Evolutionary conservation across 1,140 invertebrate genomes (phyloP).

Genomic region (Hormaphis cornu): DNA sequence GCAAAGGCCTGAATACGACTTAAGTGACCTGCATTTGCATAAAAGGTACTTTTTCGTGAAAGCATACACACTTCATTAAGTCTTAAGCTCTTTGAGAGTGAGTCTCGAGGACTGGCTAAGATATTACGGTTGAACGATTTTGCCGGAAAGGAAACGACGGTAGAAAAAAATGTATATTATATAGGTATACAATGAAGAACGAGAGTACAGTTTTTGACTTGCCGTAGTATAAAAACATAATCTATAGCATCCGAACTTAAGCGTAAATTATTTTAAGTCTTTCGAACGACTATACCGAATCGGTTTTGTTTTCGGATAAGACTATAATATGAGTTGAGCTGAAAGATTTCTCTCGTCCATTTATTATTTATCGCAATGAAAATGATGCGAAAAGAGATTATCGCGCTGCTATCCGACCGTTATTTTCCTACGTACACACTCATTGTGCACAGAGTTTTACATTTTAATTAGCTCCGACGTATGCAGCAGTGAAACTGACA

Average conservation of each 20-base stretch:
- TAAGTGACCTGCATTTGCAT: slow-evolving; percentile 4
- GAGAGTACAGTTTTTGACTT: neutral
- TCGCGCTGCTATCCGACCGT: too few species aligned
- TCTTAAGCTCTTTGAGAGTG: slow-evolving; percentile 5
- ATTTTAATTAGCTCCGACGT: neutral
- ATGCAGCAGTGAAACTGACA: neutral
- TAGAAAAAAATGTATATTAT: slow-evolving; percentile 12
- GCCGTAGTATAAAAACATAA: neutral
- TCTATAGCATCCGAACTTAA: neutral
- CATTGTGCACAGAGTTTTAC: too few species aligned
- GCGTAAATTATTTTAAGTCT: neutral
- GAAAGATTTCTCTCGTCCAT: neutral
- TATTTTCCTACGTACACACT: too few species aligned
- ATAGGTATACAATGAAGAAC: too few species aligned
- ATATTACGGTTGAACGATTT: slow-evolving; percentile 28
- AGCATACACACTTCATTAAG: slow-evolving; percentile 27
- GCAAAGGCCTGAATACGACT: neutral
- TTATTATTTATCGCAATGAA: neutral
- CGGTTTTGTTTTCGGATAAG: neutral
- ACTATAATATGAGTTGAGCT: too few species aligned
- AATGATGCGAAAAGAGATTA: neutral
- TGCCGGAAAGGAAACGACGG: slow-evolving; percentile 9
- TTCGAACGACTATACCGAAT: neutral
- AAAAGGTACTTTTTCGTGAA: slow-evolving; percentile 23
- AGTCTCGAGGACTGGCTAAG: slow-evolving; percentile 1